phyloP scores from a whole-genome alignment of 2,797 vertebrate genomes.

The Notolepis coatsorum region DNA sequence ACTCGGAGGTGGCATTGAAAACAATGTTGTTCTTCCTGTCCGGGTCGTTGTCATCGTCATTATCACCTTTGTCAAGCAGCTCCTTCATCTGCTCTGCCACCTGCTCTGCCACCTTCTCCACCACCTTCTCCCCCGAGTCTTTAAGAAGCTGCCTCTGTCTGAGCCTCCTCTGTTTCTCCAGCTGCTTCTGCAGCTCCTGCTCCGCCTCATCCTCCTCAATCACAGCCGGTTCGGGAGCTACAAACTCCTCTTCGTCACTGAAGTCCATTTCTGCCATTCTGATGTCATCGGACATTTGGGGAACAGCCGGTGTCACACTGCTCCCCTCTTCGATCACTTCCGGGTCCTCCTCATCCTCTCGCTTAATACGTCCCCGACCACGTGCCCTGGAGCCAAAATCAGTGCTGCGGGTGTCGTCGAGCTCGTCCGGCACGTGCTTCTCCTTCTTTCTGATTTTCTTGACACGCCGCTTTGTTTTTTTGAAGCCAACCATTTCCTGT shows the following conservation, averaged over 20 bases:
- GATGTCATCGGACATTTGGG: conserved; percentile 83
- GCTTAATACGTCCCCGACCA: conserved; percentile 65
- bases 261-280: conserved; percentile 92
- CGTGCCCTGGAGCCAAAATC: conserved; percentile 89
- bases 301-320: not conserved
- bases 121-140: conserved; percentile 89
- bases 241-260: conserved; percentile 84
- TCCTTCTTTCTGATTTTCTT: conserved; percentile 92
- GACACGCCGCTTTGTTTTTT: conserved; percentile 89
- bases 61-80: conserved; percentile 48
- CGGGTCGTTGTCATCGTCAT: conserved; percentile 76
- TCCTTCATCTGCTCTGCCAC: conserved; percentile 81
- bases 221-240: conserved; percentile 52
- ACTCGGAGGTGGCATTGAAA: conserved; percentile 94
- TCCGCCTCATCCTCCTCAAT: conserved; percentile 93
- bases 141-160: conserved; percentile 85
- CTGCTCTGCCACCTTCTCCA: too few relatives aligned
- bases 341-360: conserved; percentile 14
- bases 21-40: conserved; percentile 89
- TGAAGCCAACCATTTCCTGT: conserved; percentile 92
- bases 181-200: conserved; percentile 91
- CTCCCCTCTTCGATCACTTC: conserved; percentile 35
- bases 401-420: conserved; percentile 77
- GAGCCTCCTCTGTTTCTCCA: conserved; percentile 91
- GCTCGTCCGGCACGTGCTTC: conserved; percentile 67